A percentile compares a stretch with the other conserved stretches of the same genome.
Evolutionary conservation across 2,888 invertebrate species (phyloP).

Genomic region (Rutpela maculata): DNA sequence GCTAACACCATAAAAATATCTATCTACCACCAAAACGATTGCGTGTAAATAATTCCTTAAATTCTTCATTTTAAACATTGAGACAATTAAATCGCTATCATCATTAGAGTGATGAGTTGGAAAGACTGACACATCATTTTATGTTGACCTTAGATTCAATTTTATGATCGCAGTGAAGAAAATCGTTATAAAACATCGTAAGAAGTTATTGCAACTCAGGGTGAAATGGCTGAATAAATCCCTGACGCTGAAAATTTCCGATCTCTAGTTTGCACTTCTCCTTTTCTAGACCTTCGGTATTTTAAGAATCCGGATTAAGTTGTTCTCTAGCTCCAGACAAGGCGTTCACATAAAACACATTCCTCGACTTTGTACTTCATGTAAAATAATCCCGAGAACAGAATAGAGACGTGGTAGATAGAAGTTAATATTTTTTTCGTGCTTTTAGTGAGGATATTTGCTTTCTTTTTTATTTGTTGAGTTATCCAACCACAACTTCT

Average conservation of each 20-base stretch:
- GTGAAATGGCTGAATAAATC: neutral
- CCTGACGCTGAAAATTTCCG: neutral
- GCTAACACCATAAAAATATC: too few species aligned
- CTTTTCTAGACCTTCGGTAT: conserved; percentile 12
- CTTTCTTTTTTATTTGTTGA: neutral
- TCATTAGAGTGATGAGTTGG: too few species aligned
- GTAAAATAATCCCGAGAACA: neutral
- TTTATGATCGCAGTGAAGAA: too few species aligned
- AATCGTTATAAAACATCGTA: neutral
- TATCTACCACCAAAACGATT: too few species aligned
- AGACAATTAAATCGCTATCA: too few species aligned
- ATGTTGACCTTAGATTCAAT: too few species aligned
- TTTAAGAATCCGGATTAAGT: neutral
- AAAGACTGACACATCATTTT: too few species aligned
- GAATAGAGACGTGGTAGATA: neutral
- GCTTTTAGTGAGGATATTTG: neutral
- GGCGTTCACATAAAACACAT: neutral
- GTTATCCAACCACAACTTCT: neutral
- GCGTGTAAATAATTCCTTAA: too few species aligned
- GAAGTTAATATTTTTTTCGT: neutral
- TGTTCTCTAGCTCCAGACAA: neutral
- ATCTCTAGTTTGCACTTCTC: neutral
- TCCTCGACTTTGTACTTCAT: neutral
- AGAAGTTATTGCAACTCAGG: neutral
- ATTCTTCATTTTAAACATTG: too few species aligned